Base-by-base conservation (phyloP, 2,888 invertebrate genomes). In the Phalera bucephala region DNA sequence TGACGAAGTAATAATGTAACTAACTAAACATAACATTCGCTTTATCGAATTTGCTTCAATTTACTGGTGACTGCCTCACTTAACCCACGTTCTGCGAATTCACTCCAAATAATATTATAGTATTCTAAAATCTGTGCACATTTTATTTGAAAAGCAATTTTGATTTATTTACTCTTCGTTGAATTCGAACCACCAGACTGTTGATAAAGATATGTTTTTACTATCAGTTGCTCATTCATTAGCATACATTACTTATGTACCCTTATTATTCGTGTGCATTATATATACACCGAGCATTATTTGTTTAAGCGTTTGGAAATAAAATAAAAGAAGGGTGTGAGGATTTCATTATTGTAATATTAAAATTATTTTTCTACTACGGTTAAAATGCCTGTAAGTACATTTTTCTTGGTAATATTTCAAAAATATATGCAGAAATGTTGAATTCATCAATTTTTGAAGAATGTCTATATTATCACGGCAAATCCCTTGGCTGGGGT, bases 151-250 rank as follows among this genome's bases (percentile, higher is more conserved):
- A 53, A 42, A 55, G 45, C 49, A 57, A 56, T 67, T 67, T 64
- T 49, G 46, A 38, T 51, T 51, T 60, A 60, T 58, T 55, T 59
- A 50, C 32, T 40, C 32, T 38, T 45, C 46, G 51, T 58, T 52
- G 44, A 49, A 52, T 47, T 57, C 40, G 51, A 68, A 55, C 41
- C 69, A 66, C 57, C 38, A 72, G 69, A 73, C 72, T 64, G 64
- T 66, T 61, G 64, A 65, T 69, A 72, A 73, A 52, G 47, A 47
- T 64, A 64, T 71, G 48, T 61, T 63, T 64, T 63, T 60, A 59
- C 61, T 64, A 60, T 54, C 23, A 23, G 20, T 25, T 41, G 29
- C 40, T 33, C 13, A 31, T 14, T 8, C 8, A 27, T 45, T 45
- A 48, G 36, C 46, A 48, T 47, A 33, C 31, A 28, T 48, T 44